Evolutionary conservation across 2,113 vertebrate species (phyloP), one percentile per base, ranked within the genome.

Genomic region (Capreolus pygargus): DNA sequence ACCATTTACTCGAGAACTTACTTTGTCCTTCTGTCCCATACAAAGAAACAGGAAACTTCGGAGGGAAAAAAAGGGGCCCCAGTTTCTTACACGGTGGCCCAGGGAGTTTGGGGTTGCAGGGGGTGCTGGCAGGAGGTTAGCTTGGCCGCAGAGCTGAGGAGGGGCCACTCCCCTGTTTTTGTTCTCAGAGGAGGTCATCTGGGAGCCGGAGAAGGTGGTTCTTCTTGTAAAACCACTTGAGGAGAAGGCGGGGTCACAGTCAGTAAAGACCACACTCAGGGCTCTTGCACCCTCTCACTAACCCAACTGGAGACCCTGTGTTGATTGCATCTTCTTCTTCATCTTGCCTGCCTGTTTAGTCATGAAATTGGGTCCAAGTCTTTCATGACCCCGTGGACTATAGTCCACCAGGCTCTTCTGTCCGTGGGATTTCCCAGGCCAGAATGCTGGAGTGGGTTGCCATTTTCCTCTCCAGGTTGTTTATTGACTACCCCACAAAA

Each of bases 1-100:
- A 97, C 95, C 98, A 96, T 98, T 99, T 98, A 97, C 96, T 67
- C 92, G 70, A 98, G 98, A 98, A 97, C 98, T 98, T 96, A 96
- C 97, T 98, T 98, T 0, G 93, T 94, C 57, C 61, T 98, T 99
- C 98, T 98, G 98, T 96, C 84, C 95, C 91, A 97, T 92, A 99
- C 98, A 98, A 99, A 99, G 98, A 98, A 98, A 98, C 99, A 99
- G 99, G 99, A 99, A 99, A 98, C 98, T 98, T 99, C 98, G 98
- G 98, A 98, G 98, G 98, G 97, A 98, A 50, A 76, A 98, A 97
- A 95, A 90, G 98, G 98, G 97, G 97, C 95, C 96, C 95, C 27
- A 67, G 88, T 98, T 98, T 86, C 98, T 97, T 97, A 96, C 96
- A 97, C 86, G 86, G 97, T 98, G 97, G 98, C 98, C 98, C 98